Conservation (phyloP, 2,113 vertebrate species). For the Aplodontia rufa region DNA sequence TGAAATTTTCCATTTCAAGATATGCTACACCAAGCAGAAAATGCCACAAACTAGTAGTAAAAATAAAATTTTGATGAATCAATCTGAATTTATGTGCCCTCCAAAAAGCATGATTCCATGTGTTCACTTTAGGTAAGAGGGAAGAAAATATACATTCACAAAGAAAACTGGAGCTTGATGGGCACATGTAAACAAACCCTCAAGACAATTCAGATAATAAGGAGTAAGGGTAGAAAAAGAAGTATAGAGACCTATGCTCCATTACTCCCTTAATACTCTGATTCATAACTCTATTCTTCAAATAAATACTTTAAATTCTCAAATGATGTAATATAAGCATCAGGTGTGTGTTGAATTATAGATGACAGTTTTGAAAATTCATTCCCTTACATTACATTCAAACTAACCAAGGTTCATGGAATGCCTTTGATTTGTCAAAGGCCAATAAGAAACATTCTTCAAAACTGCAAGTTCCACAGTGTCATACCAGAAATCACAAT, state of each 20-base stretch:
- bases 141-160: background rate
- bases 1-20: slow-evolving; percentile 12
- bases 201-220: background rate
- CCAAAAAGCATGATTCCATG: background rate
- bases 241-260: background rate
- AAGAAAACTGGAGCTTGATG: background rate
- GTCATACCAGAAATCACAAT: background rate
- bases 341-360: background rate
- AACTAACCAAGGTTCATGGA: background rate
- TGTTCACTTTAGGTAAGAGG: background rate
- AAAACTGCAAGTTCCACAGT: background rate
- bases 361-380: background rate
- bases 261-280: background rate
- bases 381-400: background rate
- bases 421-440: slow-evolving; percentile 28
- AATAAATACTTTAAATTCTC: background rate
- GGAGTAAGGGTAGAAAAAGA: background rate
- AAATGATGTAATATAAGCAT: background rate
- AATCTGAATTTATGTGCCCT: background rate
- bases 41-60: background rate
- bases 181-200: background rate
- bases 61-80: background rate
- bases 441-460: slow-evolving; percentile 3
- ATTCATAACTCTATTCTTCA: background rate
- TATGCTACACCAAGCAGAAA: slow-evolving; percentile 29